Conservation (phyloP, 2,888 invertebrate genomes). For the Serripes groenlandicus region DNA sequence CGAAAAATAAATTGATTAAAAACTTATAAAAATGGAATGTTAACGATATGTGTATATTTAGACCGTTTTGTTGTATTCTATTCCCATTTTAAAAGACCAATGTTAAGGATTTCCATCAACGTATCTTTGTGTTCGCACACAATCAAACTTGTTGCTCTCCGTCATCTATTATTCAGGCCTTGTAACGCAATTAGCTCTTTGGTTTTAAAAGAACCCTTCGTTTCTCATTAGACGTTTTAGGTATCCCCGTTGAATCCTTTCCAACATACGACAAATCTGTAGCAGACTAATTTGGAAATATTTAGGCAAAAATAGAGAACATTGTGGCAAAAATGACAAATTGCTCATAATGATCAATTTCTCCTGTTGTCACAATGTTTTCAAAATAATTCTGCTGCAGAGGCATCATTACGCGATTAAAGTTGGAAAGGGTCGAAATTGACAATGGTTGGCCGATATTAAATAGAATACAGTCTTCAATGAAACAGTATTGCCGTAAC, state of each 20-base stretch:
- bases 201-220: neutral
- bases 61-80: too few species aligned
- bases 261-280: neutral
- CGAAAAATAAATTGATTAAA: too few species aligned
- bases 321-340: conserved; percentile 6
- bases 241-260: neutral
- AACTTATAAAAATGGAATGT: too few species aligned
- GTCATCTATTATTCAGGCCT: conserved; percentile 3
- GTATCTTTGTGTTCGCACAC: neutral
- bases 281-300: neutral
- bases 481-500: too few species aligned
- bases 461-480: too few species aligned
- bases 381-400: too few species aligned
- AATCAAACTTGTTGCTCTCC: neutral
- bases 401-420: too few species aligned
- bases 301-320: neutral
- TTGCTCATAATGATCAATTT: neutral
- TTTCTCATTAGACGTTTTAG: neutral
- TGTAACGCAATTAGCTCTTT: neutral
- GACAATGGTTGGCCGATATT: too few species aligned
- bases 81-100: too few species aligned
- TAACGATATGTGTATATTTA: too few species aligned
- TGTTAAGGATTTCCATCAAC: neutral
- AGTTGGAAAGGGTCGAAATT: too few species aligned
- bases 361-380: neutral